These are phyloP conservation scores for Prietella phreatophila DNA, from an alignment of 2,113 vertebrate species.

Conservation along the genomic window DNA sequence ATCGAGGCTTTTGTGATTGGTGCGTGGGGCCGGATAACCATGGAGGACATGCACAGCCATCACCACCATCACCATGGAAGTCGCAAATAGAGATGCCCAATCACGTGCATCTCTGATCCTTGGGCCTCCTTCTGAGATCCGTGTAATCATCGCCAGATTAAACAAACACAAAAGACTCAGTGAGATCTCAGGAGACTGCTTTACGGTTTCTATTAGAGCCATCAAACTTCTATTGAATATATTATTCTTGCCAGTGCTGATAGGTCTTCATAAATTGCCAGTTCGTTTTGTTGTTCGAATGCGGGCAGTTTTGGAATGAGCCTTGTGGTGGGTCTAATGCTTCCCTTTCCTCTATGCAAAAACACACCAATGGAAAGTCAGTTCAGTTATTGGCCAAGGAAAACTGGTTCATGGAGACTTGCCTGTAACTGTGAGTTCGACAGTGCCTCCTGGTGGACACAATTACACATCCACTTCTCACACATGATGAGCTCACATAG, in stretches of 20 bases:
- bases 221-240: constrained; percentile 13
- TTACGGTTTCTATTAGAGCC: constrained; percentile 35
- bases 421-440: background rate
- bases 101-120: constrained; percentile 28
- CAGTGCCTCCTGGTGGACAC: constrained; percentile 25
- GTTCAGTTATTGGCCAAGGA: background rate
- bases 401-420: constrained; percentile 24
- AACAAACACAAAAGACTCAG: constrained; percentile 25
- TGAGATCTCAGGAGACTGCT: constrained; percentile 24
- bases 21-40: constrained; percentile 89
- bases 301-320: background rate
- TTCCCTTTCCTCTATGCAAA: background rate
- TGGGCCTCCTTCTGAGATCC: constrained; percentile 29
- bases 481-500: background rate
- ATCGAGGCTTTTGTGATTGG: constrained; percentile 93
- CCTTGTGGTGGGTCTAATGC: background rate
- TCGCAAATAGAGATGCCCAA: constrained; percentile 58
- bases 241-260: constrained; percentile 1
- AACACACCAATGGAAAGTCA: background rate
- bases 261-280: background rate
- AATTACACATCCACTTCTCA: constrained; percentile 21
- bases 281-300: background rate
- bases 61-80: constrained; percentile 62
- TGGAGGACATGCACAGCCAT: constrained; percentile 88
- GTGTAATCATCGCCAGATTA: constrained; percentile 39